Percentiles rank a stretch among this genome's conserved stretches.
These are phyloP conservation scores for Phenganax subtilis DNA, from an alignment of 92 coral and sea anemone species.

Conservation along the genomic window DNA sequence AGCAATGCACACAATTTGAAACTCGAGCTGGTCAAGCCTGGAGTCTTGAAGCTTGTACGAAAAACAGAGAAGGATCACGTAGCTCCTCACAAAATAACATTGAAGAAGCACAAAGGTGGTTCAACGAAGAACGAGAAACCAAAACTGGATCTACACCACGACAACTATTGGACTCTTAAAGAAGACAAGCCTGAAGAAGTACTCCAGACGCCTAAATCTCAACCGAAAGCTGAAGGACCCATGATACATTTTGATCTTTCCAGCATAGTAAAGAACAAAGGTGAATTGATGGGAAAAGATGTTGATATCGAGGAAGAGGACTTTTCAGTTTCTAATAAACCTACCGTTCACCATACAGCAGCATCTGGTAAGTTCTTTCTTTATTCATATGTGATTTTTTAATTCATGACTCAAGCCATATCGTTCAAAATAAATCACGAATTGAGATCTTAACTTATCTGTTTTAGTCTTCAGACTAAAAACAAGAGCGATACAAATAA, in stretches of 20 bases:
- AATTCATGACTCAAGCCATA: no score
- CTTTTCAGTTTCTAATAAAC: background rate
- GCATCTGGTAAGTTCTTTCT: constrained; percentile 12
- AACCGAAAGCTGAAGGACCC: constrained; percentile 6
- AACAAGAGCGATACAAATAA: no score
- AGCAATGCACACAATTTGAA: constrained; percentile 23
- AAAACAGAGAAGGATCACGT: background rate
- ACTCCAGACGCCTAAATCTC: background rate
- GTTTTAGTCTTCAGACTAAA: background rate
- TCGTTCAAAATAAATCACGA: no score
- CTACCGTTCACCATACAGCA: constrained; percentile 1
- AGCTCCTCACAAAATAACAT: background rate
- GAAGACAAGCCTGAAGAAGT: constrained; percentile 18
- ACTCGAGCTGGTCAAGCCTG: constrained; percentile 29
- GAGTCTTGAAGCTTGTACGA: constrained; percentile 25
- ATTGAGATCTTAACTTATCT: background rate
- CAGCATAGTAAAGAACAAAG: background rate
- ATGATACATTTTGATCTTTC: constrained; percentile 34
- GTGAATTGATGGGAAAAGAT: background rate
- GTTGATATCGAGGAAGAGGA: background rate
- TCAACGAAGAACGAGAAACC: constrained; percentile 1
- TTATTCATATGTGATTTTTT: no score
- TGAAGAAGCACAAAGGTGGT: constrained; percentile 14
- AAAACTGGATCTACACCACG: constrained; percentile 7
- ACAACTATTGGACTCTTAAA: constrained; percentile 32